Evolutionary conservation across 2,888 invertebrate genomes (phyloP).

Genomic region (Caradrina kadenii): DNA sequence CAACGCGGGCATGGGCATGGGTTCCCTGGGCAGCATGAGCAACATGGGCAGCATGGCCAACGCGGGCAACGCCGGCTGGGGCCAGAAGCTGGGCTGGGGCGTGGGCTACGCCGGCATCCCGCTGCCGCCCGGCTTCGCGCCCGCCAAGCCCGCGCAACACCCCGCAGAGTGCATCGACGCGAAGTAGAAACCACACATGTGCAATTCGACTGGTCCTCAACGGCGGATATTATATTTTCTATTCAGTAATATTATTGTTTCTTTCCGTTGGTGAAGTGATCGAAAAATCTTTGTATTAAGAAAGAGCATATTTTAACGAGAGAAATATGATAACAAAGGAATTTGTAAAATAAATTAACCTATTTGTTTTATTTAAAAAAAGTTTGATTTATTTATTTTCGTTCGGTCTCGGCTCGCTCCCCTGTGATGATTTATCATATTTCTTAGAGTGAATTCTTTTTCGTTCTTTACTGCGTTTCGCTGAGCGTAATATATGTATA

Average conservation of each 20-base stretch:
- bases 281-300: constrained; percentile 90
- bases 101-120: constrained; percentile 76
- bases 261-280: constrained; percentile 87
- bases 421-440: constrained; percentile 77
- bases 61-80: constrained; percentile 44
- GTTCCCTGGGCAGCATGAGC: constrained; percentile 48
- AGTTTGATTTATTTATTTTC: constrained; percentile 76
- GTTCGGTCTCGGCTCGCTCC: constrained; percentile 69
- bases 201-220: constrained; percentile 65
- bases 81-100: constrained; percentile 68
- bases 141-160: constrained; percentile 80
- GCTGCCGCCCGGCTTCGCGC: constrained; percentile 88
- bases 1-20: constrained; percentile 32
- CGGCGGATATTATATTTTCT: constrained; percentile 78
- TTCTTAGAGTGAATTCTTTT: constrained; percentile 73
- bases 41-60: constrained; percentile 16
- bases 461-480: constrained; percentile 70
- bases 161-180: constrained; percentile 89
- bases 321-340: constrained; percentile 91
- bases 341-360: constrained; percentile 90
- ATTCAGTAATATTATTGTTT: constrained; percentile 76
- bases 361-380: constrained; percentile 89
- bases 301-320: constrained; percentile 90
- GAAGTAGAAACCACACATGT: constrained; percentile 77
- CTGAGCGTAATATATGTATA: constrained; percentile 78